These are phyloP conservation scores for Mantis religiosa DNA, from an alignment of 2,888 invertebrate genomes.

Conservation along the genomic window DNA sequence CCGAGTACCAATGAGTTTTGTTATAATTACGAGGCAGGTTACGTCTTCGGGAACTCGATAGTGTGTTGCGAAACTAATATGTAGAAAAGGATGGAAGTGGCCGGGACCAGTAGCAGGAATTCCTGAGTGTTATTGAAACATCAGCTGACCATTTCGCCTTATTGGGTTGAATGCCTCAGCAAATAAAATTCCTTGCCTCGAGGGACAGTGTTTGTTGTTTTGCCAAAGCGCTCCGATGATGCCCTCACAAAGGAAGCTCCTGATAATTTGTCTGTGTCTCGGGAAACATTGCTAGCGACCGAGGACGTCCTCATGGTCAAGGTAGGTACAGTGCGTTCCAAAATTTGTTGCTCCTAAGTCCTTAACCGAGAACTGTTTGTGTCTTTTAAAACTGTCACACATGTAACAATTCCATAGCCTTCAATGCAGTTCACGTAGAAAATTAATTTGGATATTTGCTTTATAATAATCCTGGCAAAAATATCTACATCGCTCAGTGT, in stretches of 20 bases:
- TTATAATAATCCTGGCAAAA: no score
- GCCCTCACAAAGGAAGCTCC: background rate
- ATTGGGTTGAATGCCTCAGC: background rate
- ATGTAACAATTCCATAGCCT: no score
- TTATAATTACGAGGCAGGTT: background rate
- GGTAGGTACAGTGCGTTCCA: background rate
- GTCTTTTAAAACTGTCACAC: background rate
- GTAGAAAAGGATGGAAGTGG: background rate
- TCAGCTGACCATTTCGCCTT: background rate
- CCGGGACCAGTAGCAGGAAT: background rate
- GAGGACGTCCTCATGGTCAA: background rate
- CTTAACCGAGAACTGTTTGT: background rate
- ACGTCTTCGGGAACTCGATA: background rate
- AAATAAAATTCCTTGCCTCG: background rate
- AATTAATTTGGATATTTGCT: no score
- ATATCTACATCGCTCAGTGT: no score
- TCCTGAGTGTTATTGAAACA: background rate
- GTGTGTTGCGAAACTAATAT: background rate
- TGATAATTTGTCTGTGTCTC: background rate
- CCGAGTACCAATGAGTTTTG: no score
- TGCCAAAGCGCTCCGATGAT: background rate
- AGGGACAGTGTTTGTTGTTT: background rate
- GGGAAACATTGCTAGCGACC: background rate
- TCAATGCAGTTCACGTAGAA: no score
- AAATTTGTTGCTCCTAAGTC: background rate